Percentiles rank a stretch among this genome's conserved stretches.
Conservation (phyloP, 2,113 vertebrate genomes). For the Clupea harengus region DNA sequence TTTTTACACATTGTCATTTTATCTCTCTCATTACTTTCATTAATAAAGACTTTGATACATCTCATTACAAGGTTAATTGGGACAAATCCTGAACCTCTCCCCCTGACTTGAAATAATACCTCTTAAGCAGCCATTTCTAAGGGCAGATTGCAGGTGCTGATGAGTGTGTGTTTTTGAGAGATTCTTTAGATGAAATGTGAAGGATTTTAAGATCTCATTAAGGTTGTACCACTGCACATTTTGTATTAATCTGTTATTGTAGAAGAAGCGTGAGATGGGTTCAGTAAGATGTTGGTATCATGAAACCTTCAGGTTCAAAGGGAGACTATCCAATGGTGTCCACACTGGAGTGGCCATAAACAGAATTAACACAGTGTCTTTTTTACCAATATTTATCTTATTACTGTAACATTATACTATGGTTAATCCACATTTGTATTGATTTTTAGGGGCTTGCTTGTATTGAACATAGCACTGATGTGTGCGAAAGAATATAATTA, state of each 20-base stretch:
- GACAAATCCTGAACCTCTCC: slow-evolving; percentile 81
- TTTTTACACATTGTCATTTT: slow-evolving; percentile 82
- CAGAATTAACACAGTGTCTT: background rate
- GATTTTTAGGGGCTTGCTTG: background rate
- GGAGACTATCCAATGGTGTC: background rate
- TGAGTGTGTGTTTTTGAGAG: slow-evolving; percentile 32
- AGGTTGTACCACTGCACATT: slow-evolving; percentile 51
- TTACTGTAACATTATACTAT: background rate
- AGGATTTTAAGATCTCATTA: slow-evolving; percentile 56
- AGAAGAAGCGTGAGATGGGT: background rate
- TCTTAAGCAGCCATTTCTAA: slow-evolving; percentile 66
- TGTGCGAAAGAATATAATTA: background rate
- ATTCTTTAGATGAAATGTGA: slow-evolving; percentile 43
- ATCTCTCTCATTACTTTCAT: slow-evolving; percentile 87
- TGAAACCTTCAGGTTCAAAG: background rate
- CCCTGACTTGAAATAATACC: slow-evolving; percentile 77
- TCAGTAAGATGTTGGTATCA: background rate
- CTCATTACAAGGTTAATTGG: slow-evolving; percentile 93
- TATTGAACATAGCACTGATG: background rate
- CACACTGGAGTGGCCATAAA: background rate
- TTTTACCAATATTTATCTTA: background rate
- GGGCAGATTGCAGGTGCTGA: slow-evolving; percentile 51
- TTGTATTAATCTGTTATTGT: slow-evolving; percentile 22
- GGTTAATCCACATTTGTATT: background rate
- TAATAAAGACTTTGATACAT: slow-evolving; percentile 83